These are phyloP conservation scores for Noturus placidus DNA, from an alignment of 2,113 vertebrate species.

Conservation along the genomic window DNA sequence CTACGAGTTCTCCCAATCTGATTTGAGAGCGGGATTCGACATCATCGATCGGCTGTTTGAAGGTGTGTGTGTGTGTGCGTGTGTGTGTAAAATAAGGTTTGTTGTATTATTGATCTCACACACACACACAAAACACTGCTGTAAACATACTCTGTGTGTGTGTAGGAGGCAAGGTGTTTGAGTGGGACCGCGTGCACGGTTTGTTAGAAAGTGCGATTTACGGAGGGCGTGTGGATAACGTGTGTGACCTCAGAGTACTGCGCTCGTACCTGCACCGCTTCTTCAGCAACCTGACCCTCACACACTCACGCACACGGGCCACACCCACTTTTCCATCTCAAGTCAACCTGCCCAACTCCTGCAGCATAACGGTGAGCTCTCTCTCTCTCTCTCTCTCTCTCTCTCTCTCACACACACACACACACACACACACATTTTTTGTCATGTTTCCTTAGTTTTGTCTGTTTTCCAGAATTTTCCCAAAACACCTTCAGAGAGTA, in stretches of 20 bases:
- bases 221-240: conserved; percentile 92
- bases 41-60: conserved; percentile 92
- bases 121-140: background rate
- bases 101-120: background rate
- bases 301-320: conserved; percentile 68
- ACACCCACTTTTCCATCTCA: conserved; percentile 74
- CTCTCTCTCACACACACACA: conserved; percentile 1
- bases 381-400: too few relatives aligned
- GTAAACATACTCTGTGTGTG: background rate
- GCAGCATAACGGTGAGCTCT: conserved; percentile 83
- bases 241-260: conserved; percentile 88
- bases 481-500: background rate
- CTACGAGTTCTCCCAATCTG: conserved; percentile 96
- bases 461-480: background rate
- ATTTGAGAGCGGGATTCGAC: conserved; percentile 91
- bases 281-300: conserved; percentile 80
- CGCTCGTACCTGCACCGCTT: conserved; percentile 93
- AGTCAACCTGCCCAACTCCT: conserved; percentile 84
- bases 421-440: background rate
- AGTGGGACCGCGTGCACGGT: conserved; percentile 93
- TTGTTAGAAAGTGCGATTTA: conserved; percentile 94
- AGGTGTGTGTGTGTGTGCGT: conserved; percentile 67
- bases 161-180: conserved; percentile 81
- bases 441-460: background rate
- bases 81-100: background rate